phyloP scores from a whole-genome alignment of 2,888 invertebrate genomes.

The Entomobrya proxima region DNA sequence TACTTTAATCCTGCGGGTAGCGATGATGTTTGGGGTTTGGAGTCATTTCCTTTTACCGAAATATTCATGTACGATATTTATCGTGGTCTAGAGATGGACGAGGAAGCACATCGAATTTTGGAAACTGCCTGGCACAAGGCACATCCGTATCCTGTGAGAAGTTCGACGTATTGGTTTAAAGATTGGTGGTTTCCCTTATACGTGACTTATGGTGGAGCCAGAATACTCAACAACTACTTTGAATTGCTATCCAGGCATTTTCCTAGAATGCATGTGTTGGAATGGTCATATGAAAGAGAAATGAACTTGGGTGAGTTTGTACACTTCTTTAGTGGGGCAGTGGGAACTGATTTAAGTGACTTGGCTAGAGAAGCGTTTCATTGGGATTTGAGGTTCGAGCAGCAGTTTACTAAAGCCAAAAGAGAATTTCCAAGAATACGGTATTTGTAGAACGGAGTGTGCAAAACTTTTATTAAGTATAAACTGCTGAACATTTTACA shows the following conservation, averaged over 20 bases:
- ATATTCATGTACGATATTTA: slow-evolving; percentile 61
- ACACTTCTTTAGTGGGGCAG: slow-evolving; percentile 70
- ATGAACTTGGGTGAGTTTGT: slow-evolving; percentile 70
- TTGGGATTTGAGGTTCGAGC: slow-evolving; percentile 51
- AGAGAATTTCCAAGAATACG: slow-evolving; percentile 51
- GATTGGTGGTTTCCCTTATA: slow-evolving; percentile 65
- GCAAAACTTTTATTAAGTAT: neutral
- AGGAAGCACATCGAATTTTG: slow-evolving; percentile 15
- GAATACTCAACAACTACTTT: slow-evolving; percentile 57
- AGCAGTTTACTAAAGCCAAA: slow-evolving; percentile 47
- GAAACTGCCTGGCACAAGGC: slow-evolving; percentile 39
- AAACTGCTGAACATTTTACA: neutral
- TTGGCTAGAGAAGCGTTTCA: slow-evolving; percentile 50
- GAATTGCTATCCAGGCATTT: slow-evolving; percentile 59
- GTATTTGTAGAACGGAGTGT: neutral
- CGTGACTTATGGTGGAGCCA: slow-evolving; percentile 35
- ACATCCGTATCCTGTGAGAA: neutral
- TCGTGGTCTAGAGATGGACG: slow-evolving; percentile 12
- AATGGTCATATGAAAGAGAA: slow-evolving; percentile 34
- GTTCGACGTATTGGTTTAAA: slow-evolving; percentile 51
- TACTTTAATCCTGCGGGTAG: slow-evolving; percentile 1
- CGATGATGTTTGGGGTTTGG: slow-evolving; percentile 63
- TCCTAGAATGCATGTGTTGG: slow-evolving; percentile 53
- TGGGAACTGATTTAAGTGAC: slow-evolving; percentile 31
- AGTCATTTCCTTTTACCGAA: slow-evolving; percentile 46